Evolutionary conservation across 2,797 vertebrate species (phyloP).

Genomic region (Simalia tracyae): DNA sequence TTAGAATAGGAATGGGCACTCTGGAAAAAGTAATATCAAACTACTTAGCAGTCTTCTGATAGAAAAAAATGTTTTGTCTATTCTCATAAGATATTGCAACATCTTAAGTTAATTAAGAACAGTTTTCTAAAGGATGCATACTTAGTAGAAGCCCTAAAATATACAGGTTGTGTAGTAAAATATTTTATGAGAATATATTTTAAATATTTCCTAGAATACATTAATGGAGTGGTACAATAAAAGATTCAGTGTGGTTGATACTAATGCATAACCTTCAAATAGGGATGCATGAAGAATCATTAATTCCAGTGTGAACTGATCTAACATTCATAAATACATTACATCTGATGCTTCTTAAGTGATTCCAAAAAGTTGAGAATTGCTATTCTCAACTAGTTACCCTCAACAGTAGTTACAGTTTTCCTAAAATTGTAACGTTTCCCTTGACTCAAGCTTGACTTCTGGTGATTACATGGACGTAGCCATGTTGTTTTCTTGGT

Average conservation of each 20-base stretch:
- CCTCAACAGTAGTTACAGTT: no score
- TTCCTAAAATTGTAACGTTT: not conserved
- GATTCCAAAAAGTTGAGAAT: not conserved
- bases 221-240: not conserved
- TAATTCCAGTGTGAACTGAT: not conserved
- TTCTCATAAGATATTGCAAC: not conserved
- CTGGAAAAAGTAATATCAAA: fast-evolving
- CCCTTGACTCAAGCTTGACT: not conserved
- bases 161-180: not conserved
- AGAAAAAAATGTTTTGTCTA: not conserved
- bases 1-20: not conserved
- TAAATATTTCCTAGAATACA: not conserved
- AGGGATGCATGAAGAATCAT: not conserved
- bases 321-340: not conserved
- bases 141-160: fast-evolving
- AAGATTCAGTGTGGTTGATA: not conserved
- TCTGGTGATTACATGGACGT: not conserved
- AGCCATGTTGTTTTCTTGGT: not conserved
- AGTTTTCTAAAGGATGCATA: not conserved
- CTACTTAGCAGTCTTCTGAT: not conserved
- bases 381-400: no score
- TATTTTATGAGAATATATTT: not conserved
- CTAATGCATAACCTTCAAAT: not conserved
- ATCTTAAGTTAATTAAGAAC: not conserved
- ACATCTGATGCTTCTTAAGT: not conserved